Percentiles rank a stretch among this genome's conserved stretches.
These are phyloP conservation scores for Lasioglossum figueresi DNA, from an alignment of 2,888 invertebrate species.

Conservation along the genomic window DNA sequence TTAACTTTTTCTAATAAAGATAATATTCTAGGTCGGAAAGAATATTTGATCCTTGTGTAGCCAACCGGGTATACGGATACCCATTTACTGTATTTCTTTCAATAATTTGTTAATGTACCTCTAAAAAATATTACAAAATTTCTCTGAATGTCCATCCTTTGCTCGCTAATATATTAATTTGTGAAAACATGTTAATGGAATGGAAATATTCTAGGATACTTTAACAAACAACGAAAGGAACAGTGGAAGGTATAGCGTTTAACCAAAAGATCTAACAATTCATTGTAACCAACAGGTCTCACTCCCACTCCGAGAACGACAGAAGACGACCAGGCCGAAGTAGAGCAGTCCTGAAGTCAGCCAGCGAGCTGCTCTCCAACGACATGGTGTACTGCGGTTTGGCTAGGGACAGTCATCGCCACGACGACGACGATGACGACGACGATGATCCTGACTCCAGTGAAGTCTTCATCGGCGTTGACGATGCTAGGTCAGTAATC, in stretches of 20 bases:
- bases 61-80: too few relatives aligned
- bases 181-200: too few relatives aligned
- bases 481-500: conserved; percentile 82
- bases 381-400: conserved; percentile 80
- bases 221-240: neutral
- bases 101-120: too few relatives aligned
- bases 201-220: neutral
- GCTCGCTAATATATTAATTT: too few relatives aligned
- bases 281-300: conserved; percentile 69
- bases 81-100: too few relatives aligned
- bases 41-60: too few relatives aligned
- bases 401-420: conserved; percentile 55
- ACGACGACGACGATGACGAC: conserved; percentile 67
- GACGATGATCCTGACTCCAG: conserved; percentile 81
- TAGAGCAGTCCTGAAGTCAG: conserved; percentile 78
- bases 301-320: conserved; percentile 80
- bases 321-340: conserved; percentile 70
- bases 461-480: conserved; percentile 87
- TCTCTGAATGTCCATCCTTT: too few relatives aligned
- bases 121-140: too few relatives aligned
- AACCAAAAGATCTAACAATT: neutral
- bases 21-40: too few relatives aligned
- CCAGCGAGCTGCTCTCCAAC: conserved; percentile 80
- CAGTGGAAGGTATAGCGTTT: neutral
- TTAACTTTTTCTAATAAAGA: too few relatives aligned